Percentiles rank a stretch among this genome's conserved stretches.
Conservation (phyloP, 2,797 vertebrate genomes). For the Clarias pachynema region DNA sequence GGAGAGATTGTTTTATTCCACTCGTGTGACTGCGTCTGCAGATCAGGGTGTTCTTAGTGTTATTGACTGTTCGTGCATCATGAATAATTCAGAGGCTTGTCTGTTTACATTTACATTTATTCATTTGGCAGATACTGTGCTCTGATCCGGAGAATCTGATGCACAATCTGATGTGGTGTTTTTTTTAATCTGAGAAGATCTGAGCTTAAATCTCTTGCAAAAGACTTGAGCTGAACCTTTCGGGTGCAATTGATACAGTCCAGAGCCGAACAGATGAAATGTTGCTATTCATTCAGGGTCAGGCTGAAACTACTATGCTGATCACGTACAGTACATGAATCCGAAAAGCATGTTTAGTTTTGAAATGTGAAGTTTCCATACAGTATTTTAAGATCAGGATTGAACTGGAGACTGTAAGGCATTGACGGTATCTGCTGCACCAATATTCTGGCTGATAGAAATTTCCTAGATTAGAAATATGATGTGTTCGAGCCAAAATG, state of each 20-base stretch:
- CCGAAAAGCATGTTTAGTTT: background rate
- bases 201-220: background rate
- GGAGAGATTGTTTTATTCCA: constrained; percentile 15
- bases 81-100: constrained; percentile 23
- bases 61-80: constrained; percentile 7
- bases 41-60: constrained; percentile 15
- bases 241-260: background rate
- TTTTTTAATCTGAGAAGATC: background rate
- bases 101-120: constrained; percentile 20
- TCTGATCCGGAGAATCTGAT: constrained; percentile 2
- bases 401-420: background rate
- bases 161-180: background rate
- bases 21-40: constrained; percentile 15
- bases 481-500: too few species aligned
- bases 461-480: background rate
- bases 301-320: background rate
- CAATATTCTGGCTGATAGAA: background rate
- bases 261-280: background rate
- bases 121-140: constrained; percentile 10
- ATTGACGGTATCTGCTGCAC: background rate
- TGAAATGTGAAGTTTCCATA: background rate
- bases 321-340: background rate
- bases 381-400: background rate
- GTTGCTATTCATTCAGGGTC: background rate
- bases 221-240: background rate